These are phyloP conservation scores for Ailurus styani DNA, from an alignment of 2,113 vertebrate genomes.

Conservation along the genomic window DNA sequence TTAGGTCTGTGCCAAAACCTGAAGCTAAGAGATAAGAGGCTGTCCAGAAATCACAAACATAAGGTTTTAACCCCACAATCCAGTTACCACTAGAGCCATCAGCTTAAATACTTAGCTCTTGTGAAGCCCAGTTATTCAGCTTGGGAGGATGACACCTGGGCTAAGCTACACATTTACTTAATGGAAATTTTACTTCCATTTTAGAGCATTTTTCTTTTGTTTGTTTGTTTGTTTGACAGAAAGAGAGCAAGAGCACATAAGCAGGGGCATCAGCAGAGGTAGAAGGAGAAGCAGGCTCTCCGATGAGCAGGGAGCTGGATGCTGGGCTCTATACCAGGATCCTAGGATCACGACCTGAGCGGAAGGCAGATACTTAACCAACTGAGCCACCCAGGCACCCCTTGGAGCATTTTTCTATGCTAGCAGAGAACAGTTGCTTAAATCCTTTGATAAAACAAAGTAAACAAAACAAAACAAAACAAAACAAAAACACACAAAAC, in stretches of 20 bases:
- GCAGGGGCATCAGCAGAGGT: too few species aligned
- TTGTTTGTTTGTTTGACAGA: too few species aligned
- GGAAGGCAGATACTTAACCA: too few species aligned
- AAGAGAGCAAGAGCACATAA: too few species aligned
- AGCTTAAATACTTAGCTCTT: not conserved
- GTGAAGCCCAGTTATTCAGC: not conserved
- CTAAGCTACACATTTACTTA: not conserved
- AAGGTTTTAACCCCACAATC: not conserved
- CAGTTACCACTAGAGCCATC: not conserved
- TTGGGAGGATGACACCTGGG: not conserved
- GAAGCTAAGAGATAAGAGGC: slow-evolving; percentile 52
- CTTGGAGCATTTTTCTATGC: not conserved
- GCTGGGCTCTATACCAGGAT: too few species aligned
- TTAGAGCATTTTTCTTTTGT: not conserved
- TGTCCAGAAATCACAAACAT: slow-evolving; percentile 20
- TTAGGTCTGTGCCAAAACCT: slow-evolving; percentile 38
- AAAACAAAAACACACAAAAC: too few species aligned
- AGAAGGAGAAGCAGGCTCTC: too few species aligned
- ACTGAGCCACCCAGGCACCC: too few species aligned
- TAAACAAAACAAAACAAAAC: not conserved
- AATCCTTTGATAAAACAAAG: not conserved
- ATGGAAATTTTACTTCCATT: not conserved
- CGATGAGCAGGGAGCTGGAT: too few species aligned
- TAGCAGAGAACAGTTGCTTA: not conserved
- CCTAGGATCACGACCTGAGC: too few species aligned